Conservation (phyloP, 1,140 invertebrate genomes). For the Penaeus japonicus region DNA sequence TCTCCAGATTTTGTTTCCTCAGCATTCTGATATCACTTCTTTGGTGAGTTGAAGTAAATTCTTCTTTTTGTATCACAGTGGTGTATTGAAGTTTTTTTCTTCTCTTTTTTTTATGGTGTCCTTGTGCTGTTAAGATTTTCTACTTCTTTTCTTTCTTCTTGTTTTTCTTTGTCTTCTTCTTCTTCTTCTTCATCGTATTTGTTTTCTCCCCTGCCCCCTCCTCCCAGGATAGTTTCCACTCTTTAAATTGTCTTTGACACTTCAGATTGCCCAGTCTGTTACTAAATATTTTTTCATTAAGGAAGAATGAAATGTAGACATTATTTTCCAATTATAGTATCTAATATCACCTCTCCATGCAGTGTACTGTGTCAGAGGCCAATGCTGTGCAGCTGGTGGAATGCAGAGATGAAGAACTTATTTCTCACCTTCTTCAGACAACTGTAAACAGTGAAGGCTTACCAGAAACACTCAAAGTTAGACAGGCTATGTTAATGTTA, state of each 20-base stretch:
- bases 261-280: too few relatives aligned
- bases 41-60: not conserved
- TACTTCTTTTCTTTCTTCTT: too few relatives aligned
- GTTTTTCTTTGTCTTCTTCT: too few relatives aligned
- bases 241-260: too few relatives aligned
- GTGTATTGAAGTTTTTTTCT: not conserved
- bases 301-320: too few relatives aligned
- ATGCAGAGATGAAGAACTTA: constrained; percentile 20
- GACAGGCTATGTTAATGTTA: constrained; percentile 40
- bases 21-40: not conserved
- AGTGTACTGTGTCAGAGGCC: constrained; percentile 23
- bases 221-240: too few relatives aligned
- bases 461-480: constrained; percentile 3
- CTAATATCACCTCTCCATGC: not conserved
- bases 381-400: constrained; percentile 18
- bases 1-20: constrained; percentile 16
- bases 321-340: not conserved
- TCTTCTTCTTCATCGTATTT: too few relatives aligned
- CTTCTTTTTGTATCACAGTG: not conserved
- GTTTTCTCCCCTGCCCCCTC: too few relatives aligned
- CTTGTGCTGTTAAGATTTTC: too few relatives aligned
- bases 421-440: not conserved
- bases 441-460: not conserved
- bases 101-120: too few relatives aligned
- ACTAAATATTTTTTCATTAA: too few relatives aligned